Evolutionary conservation across 2,113 vertebrate genomes (phyloP), one percentile per base, ranked within the genome.

Genomic region (Cololabis saira): DNA sequence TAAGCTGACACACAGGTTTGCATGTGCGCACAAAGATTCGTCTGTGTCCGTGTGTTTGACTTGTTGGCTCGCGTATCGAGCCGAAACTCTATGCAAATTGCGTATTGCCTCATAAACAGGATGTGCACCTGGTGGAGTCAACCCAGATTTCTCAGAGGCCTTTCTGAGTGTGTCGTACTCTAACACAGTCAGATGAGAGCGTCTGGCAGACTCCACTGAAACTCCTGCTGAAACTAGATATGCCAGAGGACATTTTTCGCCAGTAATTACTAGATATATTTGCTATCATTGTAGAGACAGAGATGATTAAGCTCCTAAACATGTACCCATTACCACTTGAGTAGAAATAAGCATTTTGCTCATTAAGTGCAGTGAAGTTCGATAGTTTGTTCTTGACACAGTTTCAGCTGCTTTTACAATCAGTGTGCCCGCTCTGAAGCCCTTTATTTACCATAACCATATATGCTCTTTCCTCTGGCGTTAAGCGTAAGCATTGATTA

Each of bases 71-170:
- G 79, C 68, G 67, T 80, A 80, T 82, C 69, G 57, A 75, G 78
- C 66, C 74, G 83, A 86, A 87, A 76, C 74, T 76, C 47, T 66
- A 77, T 83, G 76, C 81, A 82, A 80, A 80, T 60, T 52, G 51
- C 55, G 59, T 22, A 60, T 64, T 76, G 68, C 73, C 70, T 69
- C 58, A 61, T 75, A 81, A 83, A 87, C 87, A 85, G 84, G 83
- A 84, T 85, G 56, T 52, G 57, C 85, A 85, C 81, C 86, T 84
- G 85, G 77, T 83, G 61, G 82, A 77, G 78, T 78, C 76, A 82
- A 59, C 72, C 80, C 63, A 77, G 57, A 83, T 82, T 82, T 42
- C 75, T 72, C 58, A 61, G 58, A 80, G 43, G 54, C 56, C 43
- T 74, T 84, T 64, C 5, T 76, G 60, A 74, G 43, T 61, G 56